Evolutionary conservation across 2,797 vertebrate species (phyloP).

Genomic region (Arctocebus calabarensis): DNA sequence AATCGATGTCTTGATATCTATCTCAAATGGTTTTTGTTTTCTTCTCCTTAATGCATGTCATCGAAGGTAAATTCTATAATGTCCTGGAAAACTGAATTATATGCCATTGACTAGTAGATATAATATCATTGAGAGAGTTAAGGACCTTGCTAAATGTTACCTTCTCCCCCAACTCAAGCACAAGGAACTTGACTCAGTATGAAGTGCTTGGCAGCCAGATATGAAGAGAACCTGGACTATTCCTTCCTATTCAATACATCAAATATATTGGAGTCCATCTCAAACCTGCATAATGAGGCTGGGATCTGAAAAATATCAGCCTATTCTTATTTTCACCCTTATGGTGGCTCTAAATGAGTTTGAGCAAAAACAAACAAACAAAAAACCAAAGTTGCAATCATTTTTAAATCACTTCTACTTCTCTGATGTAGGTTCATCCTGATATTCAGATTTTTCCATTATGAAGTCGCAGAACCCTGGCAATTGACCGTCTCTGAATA

Average conservation of each 20-base stretch:
- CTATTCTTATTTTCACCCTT: not conserved
- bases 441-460: not conserved
- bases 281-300: not conserved
- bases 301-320: not conserved
- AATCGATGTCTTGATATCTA: not conserved
- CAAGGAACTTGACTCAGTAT: not conserved
- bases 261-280: not conserved
- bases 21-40: conserved; percentile 29
- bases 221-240: not conserved
- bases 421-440: not conserved
- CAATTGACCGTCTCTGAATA: not conserved
- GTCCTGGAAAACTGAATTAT: conserved; percentile 29
- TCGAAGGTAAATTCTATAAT: conserved; percentile 29
- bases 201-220: conserved; percentile 12
- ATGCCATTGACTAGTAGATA: not conserved
- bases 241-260: not conserved
- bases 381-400: not conserved
- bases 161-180: not conserved
- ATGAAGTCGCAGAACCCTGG: not conserved
- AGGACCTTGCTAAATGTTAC: not conserved
- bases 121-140: not conserved
- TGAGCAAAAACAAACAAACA: not conserved
- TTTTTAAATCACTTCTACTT: not conserved
- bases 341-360: not conserved
- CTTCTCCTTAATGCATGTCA: not conserved